phyloP scores from a whole-genome alignment of 2,113 vertebrate genomes.

The Athene cunicularia region DNA sequence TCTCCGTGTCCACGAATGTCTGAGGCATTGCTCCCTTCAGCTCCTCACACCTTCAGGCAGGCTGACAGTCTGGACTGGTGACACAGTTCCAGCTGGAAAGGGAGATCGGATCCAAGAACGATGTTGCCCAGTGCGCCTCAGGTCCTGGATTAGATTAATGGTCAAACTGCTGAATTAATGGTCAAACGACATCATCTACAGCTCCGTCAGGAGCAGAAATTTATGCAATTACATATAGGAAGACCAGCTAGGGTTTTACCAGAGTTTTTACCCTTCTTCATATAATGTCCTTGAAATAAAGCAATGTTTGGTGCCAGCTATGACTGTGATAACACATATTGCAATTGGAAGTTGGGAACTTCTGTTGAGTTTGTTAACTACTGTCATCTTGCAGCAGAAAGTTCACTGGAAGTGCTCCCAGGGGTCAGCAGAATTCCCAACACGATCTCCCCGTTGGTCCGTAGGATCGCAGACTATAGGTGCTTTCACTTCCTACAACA shows the following conservation, averaged over 20 bases:
- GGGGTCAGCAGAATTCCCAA: not conserved
- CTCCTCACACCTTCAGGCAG: not conserved
- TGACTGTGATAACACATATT: not conserved
- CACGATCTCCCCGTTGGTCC: rapidly evolving
- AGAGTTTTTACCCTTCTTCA: not conserved
- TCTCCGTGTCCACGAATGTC: too few relatives aligned
- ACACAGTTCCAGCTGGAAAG: rapidly evolving
- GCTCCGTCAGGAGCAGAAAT: not conserved
- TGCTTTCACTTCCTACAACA: not conserved
- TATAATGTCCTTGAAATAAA: not conserved
- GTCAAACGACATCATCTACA: not conserved
- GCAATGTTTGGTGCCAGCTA: not conserved
- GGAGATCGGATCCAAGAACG: not conserved
- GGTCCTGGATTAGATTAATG: not conserved
- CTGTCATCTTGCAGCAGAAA: not conserved
- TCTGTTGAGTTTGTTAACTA: not conserved
- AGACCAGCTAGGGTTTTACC: not conserved
- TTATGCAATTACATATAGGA: not conserved
- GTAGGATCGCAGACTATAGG: not conserved
- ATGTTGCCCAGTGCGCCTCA: not conserved
- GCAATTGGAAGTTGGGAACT: not conserved
- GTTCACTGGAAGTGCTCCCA: not conserved
- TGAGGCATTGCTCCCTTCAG: too few relatives aligned
- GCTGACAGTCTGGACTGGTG: not conserved
- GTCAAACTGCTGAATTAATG: not conserved